These are phyloP conservation scores for Hirtodrosophila duncani DNA, from an alignment of 2,888 invertebrate genomes.

Conservation along the genomic window DNA sequence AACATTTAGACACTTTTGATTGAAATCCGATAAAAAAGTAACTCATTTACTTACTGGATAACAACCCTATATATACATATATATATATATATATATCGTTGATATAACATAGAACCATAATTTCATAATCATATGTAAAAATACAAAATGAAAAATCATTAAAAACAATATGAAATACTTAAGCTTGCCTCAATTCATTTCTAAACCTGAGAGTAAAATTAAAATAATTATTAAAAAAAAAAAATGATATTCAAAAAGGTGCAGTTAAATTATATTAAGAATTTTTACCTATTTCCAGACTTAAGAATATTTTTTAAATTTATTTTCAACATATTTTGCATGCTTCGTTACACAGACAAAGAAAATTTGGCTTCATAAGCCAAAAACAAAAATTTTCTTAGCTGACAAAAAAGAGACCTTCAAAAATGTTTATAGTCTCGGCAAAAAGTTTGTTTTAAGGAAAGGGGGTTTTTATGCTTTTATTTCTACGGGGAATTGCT, in stretches of 20 bases:
- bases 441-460: constrained; percentile 43
- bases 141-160: constrained; percentile 40
- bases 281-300: too few species aligned
- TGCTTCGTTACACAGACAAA: too few species aligned
- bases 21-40: constrained; percentile 18
- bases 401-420: constrained; percentile 56
- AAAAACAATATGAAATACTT: constrained; percentile 52
- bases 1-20: constrained; percentile 11
- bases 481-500: background rate
- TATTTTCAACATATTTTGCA: too few species aligned
- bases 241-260: constrained; percentile 46
- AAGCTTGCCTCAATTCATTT: constrained; percentile 35
- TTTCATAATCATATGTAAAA: constrained; percentile 52
- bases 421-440: constrained; percentile 68
- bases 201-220: too few species aligned
- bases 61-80: constrained; percentile 58
- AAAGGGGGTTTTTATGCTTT: constrained; percentile 1
- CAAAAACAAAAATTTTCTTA: constrained; percentile 20
- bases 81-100: too few species aligned
- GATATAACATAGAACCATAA: constrained; percentile 25
- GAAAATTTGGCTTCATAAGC: constrained; percentile 13
- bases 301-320: too few species aligned
- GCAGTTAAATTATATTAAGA: too few species aligned
- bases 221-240: constrained; percentile 7
- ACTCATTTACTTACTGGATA: constrained; percentile 71